A percentile compares a stretch with the other conserved stretches of the same genome.
Conservation (phyloP, 2,113 vertebrate species). For the Gambusia holbrooki region DNA sequence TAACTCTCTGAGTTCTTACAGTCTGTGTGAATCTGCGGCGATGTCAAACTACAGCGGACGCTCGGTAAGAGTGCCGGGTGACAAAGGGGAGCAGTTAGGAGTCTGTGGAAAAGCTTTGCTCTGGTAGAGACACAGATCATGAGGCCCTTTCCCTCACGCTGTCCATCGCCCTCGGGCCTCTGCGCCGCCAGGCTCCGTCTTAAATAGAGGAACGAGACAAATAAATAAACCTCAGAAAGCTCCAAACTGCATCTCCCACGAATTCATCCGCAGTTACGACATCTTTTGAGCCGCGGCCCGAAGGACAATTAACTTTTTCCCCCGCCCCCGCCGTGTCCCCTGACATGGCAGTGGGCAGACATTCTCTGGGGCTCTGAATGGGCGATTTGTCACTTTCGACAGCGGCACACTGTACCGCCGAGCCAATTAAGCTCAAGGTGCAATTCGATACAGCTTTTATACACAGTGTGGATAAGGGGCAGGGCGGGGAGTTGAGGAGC, state of each 20-base stretch:
- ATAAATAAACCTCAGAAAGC: slow-evolving; percentile 66
- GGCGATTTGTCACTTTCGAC: slow-evolving; percentile 80
- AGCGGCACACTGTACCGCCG: slow-evolving; percentile 75
- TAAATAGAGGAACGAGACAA: slow-evolving; percentile 66
- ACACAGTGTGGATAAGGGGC: slow-evolving; percentile 72
- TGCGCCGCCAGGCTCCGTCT: slow-evolving; percentile 47
- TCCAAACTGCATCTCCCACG: slow-evolving; percentile 44
- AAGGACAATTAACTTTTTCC: slow-evolving; percentile 76
- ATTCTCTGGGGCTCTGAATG: slow-evolving; percentile 75
- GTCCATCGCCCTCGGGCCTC: slow-evolving; percentile 42
- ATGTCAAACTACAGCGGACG: slow-evolving; percentile 20
- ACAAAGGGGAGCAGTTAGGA: slow-evolving; percentile 20
- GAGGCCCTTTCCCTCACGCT: slow-evolving; percentile 25
- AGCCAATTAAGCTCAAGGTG: slow-evolving; percentile 81
- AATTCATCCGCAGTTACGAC: slow-evolving; percentile 74
- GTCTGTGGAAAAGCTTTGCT: not conserved
- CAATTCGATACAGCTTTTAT: slow-evolving; percentile 81
- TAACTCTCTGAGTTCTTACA: slow-evolving; percentile 18
- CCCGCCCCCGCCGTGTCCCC: slow-evolving; percentile 65
- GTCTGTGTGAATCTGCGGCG: slow-evolving; percentile 27
- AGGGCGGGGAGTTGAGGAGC: slow-evolving; percentile 22
- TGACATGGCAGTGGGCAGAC: slow-evolving; percentile 70
- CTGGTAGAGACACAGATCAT: slow-evolving; percentile 38
- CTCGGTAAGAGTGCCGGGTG: slow-evolving; percentile 45
- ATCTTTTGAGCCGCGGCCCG: slow-evolving; percentile 71